Base-by-base conservation (phyloP, 2,797 vertebrate species). In the Mormyrus hasselquistii region DNA sequence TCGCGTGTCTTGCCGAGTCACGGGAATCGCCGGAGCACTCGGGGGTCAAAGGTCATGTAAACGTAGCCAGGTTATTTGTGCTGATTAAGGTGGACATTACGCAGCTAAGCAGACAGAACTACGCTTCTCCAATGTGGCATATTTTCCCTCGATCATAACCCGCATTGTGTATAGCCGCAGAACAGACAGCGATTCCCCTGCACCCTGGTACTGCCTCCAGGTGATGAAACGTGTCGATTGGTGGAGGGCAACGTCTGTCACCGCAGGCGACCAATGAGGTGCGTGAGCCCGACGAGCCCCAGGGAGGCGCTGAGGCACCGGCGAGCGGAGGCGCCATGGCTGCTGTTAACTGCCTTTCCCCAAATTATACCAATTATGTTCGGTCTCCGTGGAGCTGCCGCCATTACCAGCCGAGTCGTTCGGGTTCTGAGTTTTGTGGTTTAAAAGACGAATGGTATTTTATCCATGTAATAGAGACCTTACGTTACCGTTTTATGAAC, bases 291-390 rank as follows among this genome's bases (percentile, higher is more conserved):
- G 47, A 29, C 25, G 25, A 25, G 49, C 22, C 84, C 52, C 52
- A 25, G 29, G 52, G 84, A 86, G 52, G 29, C 2, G 84, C 83
- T 86, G 49, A 53, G 47, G 83, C 83, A 53, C 52, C 84, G 52
- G 25, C 25, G 29, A 38, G 22, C 84, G 22, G 14, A 34, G 34
- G 16, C 38, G 4, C 52, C 50, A 38, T 25, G 52, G 22, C 52
- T 7, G 79, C 14, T 1, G 14, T 29, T 55, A 55, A 52, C 84
- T 53, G 84, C 84, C 25, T 50, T 29, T 34, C 50, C 29, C 22
- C 14, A 53, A 53, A 55, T 86, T 55, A 57, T 57, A 86, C 52
- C 29, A 86, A 86, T 86, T 86, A 86, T 55, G 84, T 34, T 55
- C 29, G 50, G 52, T 86, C 49, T 86, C 84, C 9, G 22, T 38